Base-by-base conservation (phyloP, 2,113 vertebrate genomes). In the Campylomormyrus tamandua region DNA sequence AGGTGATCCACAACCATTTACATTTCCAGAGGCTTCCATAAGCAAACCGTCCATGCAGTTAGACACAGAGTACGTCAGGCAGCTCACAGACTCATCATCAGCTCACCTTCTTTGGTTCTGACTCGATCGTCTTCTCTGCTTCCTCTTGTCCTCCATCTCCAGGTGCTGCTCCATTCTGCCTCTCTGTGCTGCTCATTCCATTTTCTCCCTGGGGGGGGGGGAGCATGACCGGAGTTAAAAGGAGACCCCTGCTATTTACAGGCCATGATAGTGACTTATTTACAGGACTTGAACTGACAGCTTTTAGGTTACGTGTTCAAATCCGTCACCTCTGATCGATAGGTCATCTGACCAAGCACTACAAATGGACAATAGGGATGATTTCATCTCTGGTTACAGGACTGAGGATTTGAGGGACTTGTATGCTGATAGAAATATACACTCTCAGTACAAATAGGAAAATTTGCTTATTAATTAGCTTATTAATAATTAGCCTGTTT, bases 81-180 rank as follows among this genome's bases (percentile, higher is more conserved):
- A 35, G 21, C 15, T 8, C 17, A 56, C n/a, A 66, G 27, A 19
- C 1, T 11, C 27, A 70, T 31, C 62, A 31, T 21, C 5, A 27
- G 24, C 91, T 42, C 13, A 97, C 97, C 95, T 97, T 98, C 92
- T 97, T 97, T 13, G 93, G 91, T 87, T 96, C 96, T 0, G 94
- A 89, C 94, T 19, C 96, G 96, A 42, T 96, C 96, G 91, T 95
- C 94, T 96, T 96, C 77, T 95, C 94, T 5, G 93, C 86, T 66
- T 93, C 48, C 66, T 92, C 92, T 90, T 91, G 50, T 93, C 90
- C 90, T 95, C 89, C 89, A 70, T 84, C 19, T 89, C 91, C 87
- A 27, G 58, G 83, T 1, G n/a, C 90, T 9, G 86, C 90, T 0
- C 94, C 94, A 90, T 94, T 95, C 0, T 89, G 88, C 52, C 94